phyloP scores from a whole-genome alignment of 2,888 invertebrate genomes.

The Mellilla xanthometata region DNA sequence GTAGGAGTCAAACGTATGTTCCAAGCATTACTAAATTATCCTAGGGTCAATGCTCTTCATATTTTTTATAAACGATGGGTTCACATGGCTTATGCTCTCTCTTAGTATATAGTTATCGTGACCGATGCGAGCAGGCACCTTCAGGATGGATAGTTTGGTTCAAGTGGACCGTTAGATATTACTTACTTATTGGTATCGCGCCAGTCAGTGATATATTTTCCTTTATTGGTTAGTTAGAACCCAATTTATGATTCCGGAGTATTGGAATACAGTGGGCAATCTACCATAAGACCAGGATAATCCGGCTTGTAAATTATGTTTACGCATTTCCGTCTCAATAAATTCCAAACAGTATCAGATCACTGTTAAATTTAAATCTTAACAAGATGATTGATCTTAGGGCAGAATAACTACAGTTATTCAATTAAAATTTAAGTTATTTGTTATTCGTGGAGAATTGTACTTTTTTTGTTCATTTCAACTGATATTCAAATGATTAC shows the following conservation, averaged over 20 bases:
- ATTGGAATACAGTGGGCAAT: constrained; percentile 24
- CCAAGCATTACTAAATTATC: constrained; percentile 68
- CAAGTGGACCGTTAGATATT: constrained; percentile 63
- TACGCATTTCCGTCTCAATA: constrained; percentile 24
- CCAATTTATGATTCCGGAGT: constrained; percentile 29
- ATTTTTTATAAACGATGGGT: constrained; percentile 76
- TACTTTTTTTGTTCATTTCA: too few relatives aligned
- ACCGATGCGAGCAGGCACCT: constrained; percentile 62
- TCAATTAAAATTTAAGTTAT: too few relatives aligned
- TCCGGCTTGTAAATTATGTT: constrained; percentile 30
- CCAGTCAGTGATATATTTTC: constrained; percentile 10
- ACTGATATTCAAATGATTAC: too few relatives aligned
- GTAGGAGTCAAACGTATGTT: constrained; percentile 59
- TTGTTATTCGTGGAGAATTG: too few relatives aligned
- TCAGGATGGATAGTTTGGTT: constrained; percentile 66
- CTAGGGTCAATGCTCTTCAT: constrained; percentile 71
- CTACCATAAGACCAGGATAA: constrained; percentile 23
- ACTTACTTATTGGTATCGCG: constrained; percentile 25
- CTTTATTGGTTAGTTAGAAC: constrained; percentile 40
- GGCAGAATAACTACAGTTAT: neutral
- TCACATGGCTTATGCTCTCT: constrained; percentile 77
- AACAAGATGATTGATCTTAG: constrained; percentile 16
- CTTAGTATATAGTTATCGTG: constrained; percentile 69
- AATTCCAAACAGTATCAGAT: constrained; percentile 22
- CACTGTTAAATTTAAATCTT: constrained; percentile 16